Conservation (phyloP, 2,797 vertebrate genomes). For the Buphagus erythrorhynchus region DNA sequence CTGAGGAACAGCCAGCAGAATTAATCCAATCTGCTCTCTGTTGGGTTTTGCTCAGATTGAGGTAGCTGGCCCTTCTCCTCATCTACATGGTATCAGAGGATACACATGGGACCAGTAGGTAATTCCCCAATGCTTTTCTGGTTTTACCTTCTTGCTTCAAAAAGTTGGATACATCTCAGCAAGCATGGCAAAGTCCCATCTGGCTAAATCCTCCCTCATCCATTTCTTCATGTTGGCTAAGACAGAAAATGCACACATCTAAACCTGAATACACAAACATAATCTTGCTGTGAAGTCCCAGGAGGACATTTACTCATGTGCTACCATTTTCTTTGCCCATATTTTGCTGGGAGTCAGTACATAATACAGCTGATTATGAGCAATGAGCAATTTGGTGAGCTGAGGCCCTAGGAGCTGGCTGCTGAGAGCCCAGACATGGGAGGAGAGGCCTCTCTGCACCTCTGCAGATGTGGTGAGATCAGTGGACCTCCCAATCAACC, state of each 20-base stretch:
- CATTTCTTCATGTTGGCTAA: neutral
- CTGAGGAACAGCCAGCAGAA: neutral
- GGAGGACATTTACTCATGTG: neutral
- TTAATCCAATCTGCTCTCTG: neutral
- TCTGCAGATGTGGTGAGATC: neutral
- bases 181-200: neutral
- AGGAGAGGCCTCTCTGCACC: neutral
- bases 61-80: neutral
- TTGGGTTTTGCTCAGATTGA: neutral
- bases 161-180: neutral
- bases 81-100: neutral
- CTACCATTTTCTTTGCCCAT: neutral
- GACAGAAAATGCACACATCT: neutral
- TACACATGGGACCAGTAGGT: neutral
- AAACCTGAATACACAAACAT: neutral
- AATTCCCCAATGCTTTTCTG: neutral
- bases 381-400: neutral
- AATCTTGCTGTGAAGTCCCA: slow-evolving; percentile 6
- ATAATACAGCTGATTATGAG: neutral
- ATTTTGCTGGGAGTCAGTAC: neutral
- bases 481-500: neutral
- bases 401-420: neutral
- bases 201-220: neutral
- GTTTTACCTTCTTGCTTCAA: neutral
- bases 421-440: neutral